Evolutionary conservation across 1,140 invertebrate genomes (phyloP), one percentile per base, ranked within the genome.

Genomic region (Drosophila saltans): DNA sequence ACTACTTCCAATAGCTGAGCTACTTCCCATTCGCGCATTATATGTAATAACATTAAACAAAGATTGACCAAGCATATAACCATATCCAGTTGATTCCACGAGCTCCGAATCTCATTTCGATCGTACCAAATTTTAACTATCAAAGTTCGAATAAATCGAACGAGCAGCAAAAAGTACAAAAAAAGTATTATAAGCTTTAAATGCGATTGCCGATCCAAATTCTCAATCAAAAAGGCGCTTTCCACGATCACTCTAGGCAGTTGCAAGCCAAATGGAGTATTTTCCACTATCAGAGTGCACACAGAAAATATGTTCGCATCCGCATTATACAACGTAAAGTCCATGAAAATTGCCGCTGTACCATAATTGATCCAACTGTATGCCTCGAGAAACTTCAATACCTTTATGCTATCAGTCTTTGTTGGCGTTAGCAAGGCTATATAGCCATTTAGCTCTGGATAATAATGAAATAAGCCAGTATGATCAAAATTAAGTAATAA

Each of bases 261-360:
- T 3, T 80, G 11, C 0, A 21, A 3, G 0, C 90, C 90, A 16
- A 85, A 90, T 0, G 78, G 66, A 1, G 77, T 83, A 28, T 66
- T 67, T 43, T 91, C 91, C 39, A 91, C 7, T 0, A 40, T 4
- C 33, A 91, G 10, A 0, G 77, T 79, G 33, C 64, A 48, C 1
- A 86, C 24, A 5, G 57, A 66, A 6, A 91, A 90, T 0, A 76
- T 65, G 8, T 86, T 80, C 0, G 72, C 61, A 41, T 91, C 91
- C 5, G 11, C 58, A 63, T 78, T 91, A 68, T 74, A 91, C 5
- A 91, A 11, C 1, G 84, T 81, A 16, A 91, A 91, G 11, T 91
- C 91, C 3, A 91, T 70, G 5, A 91, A 91, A 0, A 91, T 0
- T 0, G 64, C 75, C 3, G 66, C 58, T 0, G 88, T 89, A 0